These are phyloP conservation scores for Yoshiicerus persimilis DNA, from an alignment of 1,140 invertebrate genomes.

Conservation along the genomic window DNA sequence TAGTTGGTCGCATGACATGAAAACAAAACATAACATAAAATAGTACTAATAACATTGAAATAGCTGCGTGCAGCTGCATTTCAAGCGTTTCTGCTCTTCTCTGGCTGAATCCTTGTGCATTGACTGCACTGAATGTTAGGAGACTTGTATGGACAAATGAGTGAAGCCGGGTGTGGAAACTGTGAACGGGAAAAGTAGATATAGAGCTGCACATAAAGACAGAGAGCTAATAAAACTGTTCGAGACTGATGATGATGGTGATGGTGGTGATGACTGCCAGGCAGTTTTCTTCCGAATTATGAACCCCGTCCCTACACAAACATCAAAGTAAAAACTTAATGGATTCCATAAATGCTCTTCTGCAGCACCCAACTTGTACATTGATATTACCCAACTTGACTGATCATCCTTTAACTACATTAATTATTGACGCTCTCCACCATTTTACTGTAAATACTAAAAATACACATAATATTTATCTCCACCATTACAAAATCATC, in stretches of 20 bases:
- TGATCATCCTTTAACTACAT: not conserved
- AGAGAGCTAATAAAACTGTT: not conserved
- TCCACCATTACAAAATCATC: not conserved
- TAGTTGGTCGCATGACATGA: not conserved
- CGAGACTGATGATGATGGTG: not conserved
- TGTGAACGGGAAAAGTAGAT: not conserved
- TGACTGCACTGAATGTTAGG: too few species aligned
- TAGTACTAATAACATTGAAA: not conserved
- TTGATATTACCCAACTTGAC: not conserved
- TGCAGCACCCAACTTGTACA: not conserved
- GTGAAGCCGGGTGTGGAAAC: not conserved
- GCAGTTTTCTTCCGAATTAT: not conserved
- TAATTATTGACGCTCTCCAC: not conserved
- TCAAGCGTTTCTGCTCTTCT: not conserved
- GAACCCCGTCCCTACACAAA: not conserved
- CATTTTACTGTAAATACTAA: not conserved
- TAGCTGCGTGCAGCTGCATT: not conserved
- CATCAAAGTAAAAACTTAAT: not conserved
- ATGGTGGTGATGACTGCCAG: not conserved
- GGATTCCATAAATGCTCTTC: not conserved
- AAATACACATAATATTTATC: not conserved
- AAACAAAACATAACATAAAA: not conserved
- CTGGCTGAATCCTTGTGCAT: too few species aligned
- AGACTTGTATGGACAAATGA: not conserved
- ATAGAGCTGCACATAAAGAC: not conserved